Evolutionary conservation across 2,797 vertebrate genomes (phyloP), one percentile per base, ranked within the genome.

Genomic region (Atherinosoma microstoma): DNA sequence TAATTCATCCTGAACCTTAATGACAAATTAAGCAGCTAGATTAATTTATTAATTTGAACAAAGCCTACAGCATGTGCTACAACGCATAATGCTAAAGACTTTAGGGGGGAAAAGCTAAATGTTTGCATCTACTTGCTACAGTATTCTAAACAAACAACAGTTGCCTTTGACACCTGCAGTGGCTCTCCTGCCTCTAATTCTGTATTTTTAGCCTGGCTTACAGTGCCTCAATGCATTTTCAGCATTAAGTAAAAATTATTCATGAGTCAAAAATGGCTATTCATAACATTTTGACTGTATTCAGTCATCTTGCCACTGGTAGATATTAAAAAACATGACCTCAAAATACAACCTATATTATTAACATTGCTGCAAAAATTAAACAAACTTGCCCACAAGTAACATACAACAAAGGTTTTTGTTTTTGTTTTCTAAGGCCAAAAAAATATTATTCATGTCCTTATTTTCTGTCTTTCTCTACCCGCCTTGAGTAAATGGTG

Each of bases 141-240:
- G 45, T 7, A 47, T 47, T 47, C 7, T 20, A 56, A 68, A 80
- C 58, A 76, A 65, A 80, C 42, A 57, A 70, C 57, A 71, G 20
- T 64, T 65, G 12, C 11, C 49, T 65, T 79, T 73, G 38, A 77
- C 79, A 35, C 65, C 30, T 64, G 70, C 42, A 74, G 34, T 60
- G 63, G 27, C 18, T 63, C 42, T 34, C 9, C 35, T 73, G 49
- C 22, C 34, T 60, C 34, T 69, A 75, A 35, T 58, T 57, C 60
- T 68, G 49, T 58, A 58, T 75, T 69, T 78, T 56, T 53, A 57
- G 65, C 51, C 34, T 58, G 56, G 38, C 71, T 65, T 58, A n/a
- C 18, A 6, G 38, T 60, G 45, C 53, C 59, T 65, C 22, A 53
- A 63, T 32, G 20, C 42, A 65, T 67, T 79, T 67, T 64, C 64